Evolutionary conservation across 1,140 invertebrate genomes (phyloP), one percentile per base, ranked within the genome.

Genomic region (Potamilus streckersoni): DNA sequence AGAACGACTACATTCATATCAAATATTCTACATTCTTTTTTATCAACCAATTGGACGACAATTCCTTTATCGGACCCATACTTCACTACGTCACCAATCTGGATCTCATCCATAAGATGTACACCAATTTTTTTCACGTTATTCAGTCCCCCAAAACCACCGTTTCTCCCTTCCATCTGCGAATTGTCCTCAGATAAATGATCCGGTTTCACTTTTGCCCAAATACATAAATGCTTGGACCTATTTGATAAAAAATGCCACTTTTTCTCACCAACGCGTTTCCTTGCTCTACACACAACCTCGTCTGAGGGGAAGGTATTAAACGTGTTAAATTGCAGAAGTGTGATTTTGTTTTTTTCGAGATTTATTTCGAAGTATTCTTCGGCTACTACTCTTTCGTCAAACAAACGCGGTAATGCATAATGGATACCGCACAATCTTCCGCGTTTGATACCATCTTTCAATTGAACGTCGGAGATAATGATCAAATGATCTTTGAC

Each of bases 221-320:
- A 73, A 58, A 38, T 60, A 16, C 72, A 73, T 19, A 73, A 49
- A 61, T 73, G 64, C 23, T 67, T 56, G 17, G 72, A 73, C 19
- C 72, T 23, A 38, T 73, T 73, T 2, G 23, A 31, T 38, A 16
- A 12, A 6, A 56, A 23, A 60, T 23, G n/a, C 72, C 72, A 73
- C 57, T 73, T 73, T 20, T 15, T 59, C 49, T 73, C 72, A 12
- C 72, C 65, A 68, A 73, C 23, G 19, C 72, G 56, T 59, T 59
- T 60, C 61, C 72, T 66, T 1, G 64, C 72, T 6, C 38, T 20
- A 19, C 4, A 4, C 1, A 73, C 64, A n/a, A 55, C 38, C 20
- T 55, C 38, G 14, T 67, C 17, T 38, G 56, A 17, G 60, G 64
- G 38, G 38, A 38, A 38, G 38, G 38, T 38, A 38, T 38, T 38